A percentile compares a stretch with the other conserved stretches of the same genome.
These are phyloP conservation scores for Sebastes cheni DNA, from an alignment of 2,797 vertebrate genomes.

Conservation along the genomic window DNA sequence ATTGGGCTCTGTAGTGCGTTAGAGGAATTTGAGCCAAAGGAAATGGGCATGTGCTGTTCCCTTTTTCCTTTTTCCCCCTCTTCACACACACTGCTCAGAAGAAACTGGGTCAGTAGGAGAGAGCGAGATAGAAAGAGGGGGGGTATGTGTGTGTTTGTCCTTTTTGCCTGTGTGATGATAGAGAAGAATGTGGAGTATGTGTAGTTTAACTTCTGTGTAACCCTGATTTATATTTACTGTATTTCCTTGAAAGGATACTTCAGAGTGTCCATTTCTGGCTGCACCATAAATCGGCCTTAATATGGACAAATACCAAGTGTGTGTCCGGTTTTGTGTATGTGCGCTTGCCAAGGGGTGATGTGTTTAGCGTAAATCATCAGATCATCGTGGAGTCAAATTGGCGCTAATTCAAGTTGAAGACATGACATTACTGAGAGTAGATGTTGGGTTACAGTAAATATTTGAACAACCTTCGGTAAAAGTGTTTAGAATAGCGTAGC, in stretches of 20 bases:
- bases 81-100: constrained; percentile 56
- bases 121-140: constrained; percentile 4
- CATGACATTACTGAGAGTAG: constrained; percentile 22
- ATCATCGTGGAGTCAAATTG: constrained; percentile 20
- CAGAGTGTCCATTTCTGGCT: constrained; percentile 22
- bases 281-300: constrained; percentile 47
- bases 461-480: constrained; percentile 42
- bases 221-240: constrained; percentile 40
- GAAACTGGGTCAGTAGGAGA: constrained; percentile 78
- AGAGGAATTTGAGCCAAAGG: constrained; percentile 66
- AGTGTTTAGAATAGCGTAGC: constrained; percentile 29
- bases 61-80: constrained; percentile 46
- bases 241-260: constrained; percentile 61
- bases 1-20: constrained; percentile 35
- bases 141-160: constrained; percentile 40
- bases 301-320: constrained; percentile 59
- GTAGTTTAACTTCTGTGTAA: constrained; percentile 52
- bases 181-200: constrained; percentile 67
- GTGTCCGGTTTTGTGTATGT: constrained; percentile 38
- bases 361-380: constrained; percentile 42
- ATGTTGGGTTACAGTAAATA: constrained; percentile 50
- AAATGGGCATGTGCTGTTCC: constrained; percentile 69
- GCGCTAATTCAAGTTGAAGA: constrained; percentile 24
- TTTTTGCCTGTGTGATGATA: constrained; percentile 54
- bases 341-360: constrained; percentile 25